These are phyloP conservation scores for Drosophila eohydei DNA, from an alignment of 2,888 invertebrate genomes.

Conservation along the genomic window DNA sequence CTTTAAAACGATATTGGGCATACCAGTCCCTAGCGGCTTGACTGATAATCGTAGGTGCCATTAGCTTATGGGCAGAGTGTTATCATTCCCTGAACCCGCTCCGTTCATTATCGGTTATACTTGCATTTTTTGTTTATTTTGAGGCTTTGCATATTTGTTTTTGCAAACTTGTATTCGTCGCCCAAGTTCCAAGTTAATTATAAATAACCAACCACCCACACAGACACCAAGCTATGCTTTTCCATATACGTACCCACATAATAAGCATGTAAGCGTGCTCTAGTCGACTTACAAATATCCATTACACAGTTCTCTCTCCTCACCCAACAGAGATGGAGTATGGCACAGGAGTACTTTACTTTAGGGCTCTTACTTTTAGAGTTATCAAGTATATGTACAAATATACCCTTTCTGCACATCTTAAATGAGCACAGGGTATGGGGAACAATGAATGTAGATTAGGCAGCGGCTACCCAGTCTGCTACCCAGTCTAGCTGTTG, in stretches of 20 bases:
- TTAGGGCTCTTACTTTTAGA: neutral
- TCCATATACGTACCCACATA: neutral
- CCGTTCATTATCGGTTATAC: conserved; percentile 25
- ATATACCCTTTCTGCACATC: neutral
- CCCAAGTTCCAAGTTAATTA: neutral
- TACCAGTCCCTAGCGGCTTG: neutral
- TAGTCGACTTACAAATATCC: neutral
- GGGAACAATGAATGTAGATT: conserved; percentile 31
- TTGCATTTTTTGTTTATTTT: conserved; percentile 5
- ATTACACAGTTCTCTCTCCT: neutral
- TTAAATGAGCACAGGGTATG: neutral
- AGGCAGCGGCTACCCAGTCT: conserved; percentile 7
- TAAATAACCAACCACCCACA: neutral
- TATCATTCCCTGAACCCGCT: conserved; percentile 39
- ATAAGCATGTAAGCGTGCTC: neutral
- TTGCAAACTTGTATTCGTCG: neutral
- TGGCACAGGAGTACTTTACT: neutral
- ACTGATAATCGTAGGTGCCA: neutral
- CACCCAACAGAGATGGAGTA: neutral
- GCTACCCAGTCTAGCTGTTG: conserved; percentile 17
- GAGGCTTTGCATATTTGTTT: conserved; percentile 3
- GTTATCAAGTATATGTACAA: neutral
- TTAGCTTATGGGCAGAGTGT: conserved; percentile 2
- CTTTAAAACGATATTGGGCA: neutral
- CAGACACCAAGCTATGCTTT: conserved; percentile 1